These are phyloP conservation scores for Ifrita kowaldi DNA, from an alignment of 2,113 vertebrate genomes.

Conservation along the genomic window DNA sequence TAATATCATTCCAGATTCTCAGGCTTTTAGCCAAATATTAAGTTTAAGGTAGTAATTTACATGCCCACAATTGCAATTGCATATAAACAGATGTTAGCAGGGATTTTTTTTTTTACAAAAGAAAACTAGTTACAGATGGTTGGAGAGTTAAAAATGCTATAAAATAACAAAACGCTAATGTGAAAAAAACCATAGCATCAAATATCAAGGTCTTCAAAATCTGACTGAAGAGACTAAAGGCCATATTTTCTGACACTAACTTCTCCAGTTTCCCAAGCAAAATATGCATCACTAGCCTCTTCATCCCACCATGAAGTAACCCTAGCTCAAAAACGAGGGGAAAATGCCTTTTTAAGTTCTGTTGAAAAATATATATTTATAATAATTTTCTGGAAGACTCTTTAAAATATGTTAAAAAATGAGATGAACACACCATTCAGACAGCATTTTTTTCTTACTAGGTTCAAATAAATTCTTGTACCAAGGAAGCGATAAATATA, in stretches of 20 bases:
- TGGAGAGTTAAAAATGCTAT: background rate
- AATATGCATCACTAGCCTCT: background rate
- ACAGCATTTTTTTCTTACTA: background rate
- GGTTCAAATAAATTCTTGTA: background rate
- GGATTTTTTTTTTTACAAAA: background rate
- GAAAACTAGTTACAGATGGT: conserved; percentile 2
- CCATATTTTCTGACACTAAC: background rate
- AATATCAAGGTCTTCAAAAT: conserved; percentile 16
- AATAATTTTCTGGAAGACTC: background rate
- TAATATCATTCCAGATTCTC: background rate
- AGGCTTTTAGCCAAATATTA: background rate
- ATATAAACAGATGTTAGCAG: background rate
- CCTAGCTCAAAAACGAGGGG: background rate
- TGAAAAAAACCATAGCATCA: background rate
- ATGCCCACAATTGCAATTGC: background rate
- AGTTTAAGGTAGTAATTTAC: background rate
- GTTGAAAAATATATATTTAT: background rate
- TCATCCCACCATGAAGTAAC: background rate
- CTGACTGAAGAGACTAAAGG: background rate
- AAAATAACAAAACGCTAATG: conserved; percentile 7
- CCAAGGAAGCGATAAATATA: background rate
- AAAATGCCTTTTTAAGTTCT: background rate
- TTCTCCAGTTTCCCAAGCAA: background rate
- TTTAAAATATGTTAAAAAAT: background rate
- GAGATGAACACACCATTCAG: background rate